phyloP scores from a whole-genome alignment of 2,888 invertebrate genomes.

The Malthinus seriepunctatus region DNA sequence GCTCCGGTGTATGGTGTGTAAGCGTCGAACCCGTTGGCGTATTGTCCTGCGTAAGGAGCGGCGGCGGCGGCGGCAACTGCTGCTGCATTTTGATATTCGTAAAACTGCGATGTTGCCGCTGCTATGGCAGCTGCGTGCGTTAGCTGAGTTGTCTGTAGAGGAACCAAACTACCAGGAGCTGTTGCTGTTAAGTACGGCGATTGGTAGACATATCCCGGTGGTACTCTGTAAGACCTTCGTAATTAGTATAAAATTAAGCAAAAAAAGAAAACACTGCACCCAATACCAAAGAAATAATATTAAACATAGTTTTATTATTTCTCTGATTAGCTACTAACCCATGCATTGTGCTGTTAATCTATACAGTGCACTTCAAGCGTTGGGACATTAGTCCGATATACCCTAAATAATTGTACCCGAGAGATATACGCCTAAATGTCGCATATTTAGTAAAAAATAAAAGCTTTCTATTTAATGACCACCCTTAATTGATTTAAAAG shows the following conservation, averaged over 20 bases:
- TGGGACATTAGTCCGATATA: constrained; percentile 29
- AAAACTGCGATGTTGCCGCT: constrained; percentile 78
- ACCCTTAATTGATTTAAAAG: constrained; percentile 13
- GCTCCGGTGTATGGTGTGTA: constrained; percentile 71
- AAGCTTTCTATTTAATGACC: constrained; percentile 27
- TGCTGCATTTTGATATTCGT: constrained; percentile 76
- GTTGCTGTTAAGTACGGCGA: constrained; percentile 71
- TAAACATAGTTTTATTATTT: constrained; percentile 30
- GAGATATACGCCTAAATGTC: constrained; percentile 21
- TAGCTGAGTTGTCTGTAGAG: constrained; percentile 66
- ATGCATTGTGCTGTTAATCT: constrained; percentile 39
- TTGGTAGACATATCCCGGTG: constrained; percentile 75
- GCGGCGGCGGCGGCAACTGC: constrained; percentile 70
- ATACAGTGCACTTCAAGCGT: constrained; percentile 37
- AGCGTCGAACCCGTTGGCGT: constrained; percentile 74
- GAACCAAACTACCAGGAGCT: constrained; percentile 68
- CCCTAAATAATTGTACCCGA: constrained; percentile 32
- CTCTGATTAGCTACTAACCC: constrained; percentile 36
- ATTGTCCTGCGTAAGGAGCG: constrained; percentile 68
- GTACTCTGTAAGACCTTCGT: constrained; percentile 24
- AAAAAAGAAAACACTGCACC: constrained; percentile 46
- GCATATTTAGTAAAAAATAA: constrained; percentile 14
- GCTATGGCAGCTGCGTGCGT: constrained; percentile 78
- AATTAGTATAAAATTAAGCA: constrained; percentile 9
- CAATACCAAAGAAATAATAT: constrained; percentile 49